Evolutionary conservation across 2,113 vertebrate genomes (phyloP).

Genomic region (Myotis davidii): DNA sequence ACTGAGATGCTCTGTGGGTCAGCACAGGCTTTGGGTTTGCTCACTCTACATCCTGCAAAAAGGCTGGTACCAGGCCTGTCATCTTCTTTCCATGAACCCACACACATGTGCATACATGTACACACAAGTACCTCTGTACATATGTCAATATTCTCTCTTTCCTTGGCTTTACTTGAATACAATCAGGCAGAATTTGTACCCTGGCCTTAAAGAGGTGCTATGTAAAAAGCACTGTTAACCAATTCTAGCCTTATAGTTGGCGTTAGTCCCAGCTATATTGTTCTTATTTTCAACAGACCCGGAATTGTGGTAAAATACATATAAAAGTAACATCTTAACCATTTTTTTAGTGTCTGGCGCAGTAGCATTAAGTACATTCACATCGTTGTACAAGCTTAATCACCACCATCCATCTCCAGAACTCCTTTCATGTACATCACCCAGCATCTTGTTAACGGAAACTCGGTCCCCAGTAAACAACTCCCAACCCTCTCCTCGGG

Average conservation of each 20-base stretch:
- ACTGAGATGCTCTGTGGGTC: neutral
- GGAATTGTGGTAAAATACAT: neutral
- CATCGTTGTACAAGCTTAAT: neutral
- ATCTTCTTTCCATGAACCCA: neutral
- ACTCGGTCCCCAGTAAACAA: too few relatives aligned
- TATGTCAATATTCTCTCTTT: neutral
- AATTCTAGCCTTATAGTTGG: neutral
- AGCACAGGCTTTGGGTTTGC: neutral
- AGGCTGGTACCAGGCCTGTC: neutral
- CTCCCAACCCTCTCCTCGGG: accelerated
- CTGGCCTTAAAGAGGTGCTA: neutral
- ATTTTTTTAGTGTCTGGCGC: neutral
- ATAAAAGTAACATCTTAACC: neutral
- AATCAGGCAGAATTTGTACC: neutral
- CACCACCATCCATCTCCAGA: neutral
- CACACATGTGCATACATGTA: accelerated
- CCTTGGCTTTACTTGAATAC: neutral
- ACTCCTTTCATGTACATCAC: too few relatives aligned
- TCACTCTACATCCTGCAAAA: neutral
- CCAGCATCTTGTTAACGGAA: neutral
- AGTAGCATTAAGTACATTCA: neutral
- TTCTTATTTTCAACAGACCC: neutral
- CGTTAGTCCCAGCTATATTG: neutral
- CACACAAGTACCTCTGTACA: accelerated
- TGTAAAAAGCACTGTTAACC: neutral